Evolutionary conservation across 2,113 vertebrate species (phyloP).

Genomic region (Poecile atricapillus): DNA sequence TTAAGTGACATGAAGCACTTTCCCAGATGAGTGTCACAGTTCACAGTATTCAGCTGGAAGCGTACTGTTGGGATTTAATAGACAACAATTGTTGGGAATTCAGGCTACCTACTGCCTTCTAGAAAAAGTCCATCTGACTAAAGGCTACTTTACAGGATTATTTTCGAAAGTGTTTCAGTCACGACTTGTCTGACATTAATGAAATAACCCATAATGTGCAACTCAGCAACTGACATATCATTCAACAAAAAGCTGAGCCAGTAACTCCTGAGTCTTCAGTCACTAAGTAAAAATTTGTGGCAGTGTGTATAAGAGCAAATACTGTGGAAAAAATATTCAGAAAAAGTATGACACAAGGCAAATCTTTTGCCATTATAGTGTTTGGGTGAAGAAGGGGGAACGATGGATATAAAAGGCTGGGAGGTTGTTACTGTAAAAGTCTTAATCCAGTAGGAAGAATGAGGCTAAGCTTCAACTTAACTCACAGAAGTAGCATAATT

Average conservation of each 20-base stretch:
- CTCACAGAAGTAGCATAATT: neutral
- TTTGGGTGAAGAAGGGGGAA: neutral
- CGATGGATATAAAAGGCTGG: neutral
- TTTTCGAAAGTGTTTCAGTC: neutral
- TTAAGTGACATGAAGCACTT: neutral
- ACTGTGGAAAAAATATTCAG: neutral
- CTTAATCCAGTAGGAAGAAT: neutral
- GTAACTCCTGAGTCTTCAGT: neutral
- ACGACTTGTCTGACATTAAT: neutral
- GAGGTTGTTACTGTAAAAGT: neutral
- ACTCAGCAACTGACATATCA: neutral
- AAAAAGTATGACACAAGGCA: neutral
- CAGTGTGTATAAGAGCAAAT: neutral
- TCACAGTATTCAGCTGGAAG: neutral
- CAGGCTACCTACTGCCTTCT: neutral
- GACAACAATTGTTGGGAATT: neutral
- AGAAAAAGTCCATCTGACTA: neutral
- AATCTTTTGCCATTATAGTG: neutral
- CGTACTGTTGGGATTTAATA: neutral
- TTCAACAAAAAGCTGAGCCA: neutral
- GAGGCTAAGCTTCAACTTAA: neutral
- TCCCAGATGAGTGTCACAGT: accelerated
- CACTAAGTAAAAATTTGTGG: neutral
- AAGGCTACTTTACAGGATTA: neutral
- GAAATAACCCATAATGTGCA: neutral